Percentiles rank a stretch among this genome's conserved stretches.
Evolutionary conservation across 2,888 invertebrate species (phyloP).

Genomic region (Drosophila antonietae): DNA sequence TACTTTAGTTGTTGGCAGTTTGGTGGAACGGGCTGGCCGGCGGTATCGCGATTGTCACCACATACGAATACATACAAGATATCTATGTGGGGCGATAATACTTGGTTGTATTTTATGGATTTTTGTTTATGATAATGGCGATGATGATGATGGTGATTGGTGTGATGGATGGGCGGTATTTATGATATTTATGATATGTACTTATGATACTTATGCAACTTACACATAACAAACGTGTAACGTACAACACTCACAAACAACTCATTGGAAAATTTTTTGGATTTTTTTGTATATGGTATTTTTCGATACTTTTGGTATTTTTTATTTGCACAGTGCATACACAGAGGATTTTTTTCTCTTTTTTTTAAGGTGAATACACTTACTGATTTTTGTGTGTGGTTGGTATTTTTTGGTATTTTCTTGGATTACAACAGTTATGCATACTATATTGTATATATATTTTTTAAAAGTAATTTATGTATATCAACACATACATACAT

Average conservation of each 20-base stretch:
- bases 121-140: slow-evolving; percentile 8
- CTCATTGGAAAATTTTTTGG: slow-evolving; percentile 33
- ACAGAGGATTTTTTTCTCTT: slow-evolving; percentile 21
- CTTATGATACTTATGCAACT: slow-evolving; percentile 15
- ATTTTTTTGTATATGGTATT: not conserved
- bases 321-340: slow-evolving; percentile 57
- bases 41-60: not conserved
- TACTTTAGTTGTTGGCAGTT: slow-evolving; percentile 3
- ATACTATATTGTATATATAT: slow-evolving; percentile 35
- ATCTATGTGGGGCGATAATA: not conserved
- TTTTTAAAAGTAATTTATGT: slow-evolving; percentile 12
- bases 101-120: not conserved
- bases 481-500: slow-evolving; percentile 21
- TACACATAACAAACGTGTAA: slow-evolving; percentile 41
- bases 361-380: slow-evolving; percentile 18
- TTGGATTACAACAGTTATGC: slow-evolving; percentile 53
- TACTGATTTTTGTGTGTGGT: slow-evolving; percentile 17
- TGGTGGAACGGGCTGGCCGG: slow-evolving; percentile 9
- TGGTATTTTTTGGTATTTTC: slow-evolving; percentile 13
- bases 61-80: not conserved
- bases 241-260: slow-evolving; percentile 57
- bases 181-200: slow-evolving; percentile 7
- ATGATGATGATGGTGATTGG: slow-evolving; percentile 4
- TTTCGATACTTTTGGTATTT: slow-evolving; percentile 19
- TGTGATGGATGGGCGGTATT: not conserved